phyloP scores from a whole-genome alignment of 1,140 invertebrate species.

The Lordiphosa clarofinis region DNA sequence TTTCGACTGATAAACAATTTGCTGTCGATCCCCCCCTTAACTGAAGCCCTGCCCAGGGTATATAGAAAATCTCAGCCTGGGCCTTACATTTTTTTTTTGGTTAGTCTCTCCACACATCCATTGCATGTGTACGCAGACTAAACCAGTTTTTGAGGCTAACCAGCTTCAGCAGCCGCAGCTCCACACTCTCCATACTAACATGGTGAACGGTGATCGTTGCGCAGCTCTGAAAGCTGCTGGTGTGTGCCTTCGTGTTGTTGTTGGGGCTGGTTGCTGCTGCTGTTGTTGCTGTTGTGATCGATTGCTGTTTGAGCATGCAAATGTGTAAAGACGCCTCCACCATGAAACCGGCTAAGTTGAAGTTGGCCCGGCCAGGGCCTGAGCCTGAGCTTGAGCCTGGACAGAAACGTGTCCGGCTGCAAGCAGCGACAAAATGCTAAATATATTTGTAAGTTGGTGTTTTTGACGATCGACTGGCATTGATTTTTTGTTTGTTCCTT shows the following conservation, averaged over 20 bases:
- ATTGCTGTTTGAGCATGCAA: slow-evolving; percentile 78
- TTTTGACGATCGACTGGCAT: slow-evolving; percentile 73
- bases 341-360: slow-evolving; percentile 49
- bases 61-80: slow-evolving; percentile 40
- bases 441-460: slow-evolving; percentile 72
- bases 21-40: not conserved
- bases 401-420: slow-evolving; percentile 42
- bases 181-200: slow-evolving; percentile 19
- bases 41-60: not conserved
- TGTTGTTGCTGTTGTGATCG: slow-evolving; percentile 60
- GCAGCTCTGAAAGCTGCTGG: slow-evolving; percentile 52
- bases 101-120: slow-evolving; percentile 36
- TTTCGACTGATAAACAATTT: too few relatives aligned
- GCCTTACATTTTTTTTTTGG: slow-evolving; percentile 4
- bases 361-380: not conserved
- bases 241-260: slow-evolving; percentile 50
- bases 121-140: slow-evolving; percentile 53
- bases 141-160: slow-evolving; percentile 48
- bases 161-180: slow-evolving; percentile 26
- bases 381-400: slow-evolving; percentile 3
- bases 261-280: slow-evolving; percentile 34
- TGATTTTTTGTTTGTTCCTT: slow-evolving; percentile 41
- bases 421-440: slow-evolving; percentile 70
- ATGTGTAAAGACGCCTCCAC: slow-evolving; percentile 77
- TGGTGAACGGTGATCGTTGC: slow-evolving; percentile 47